Conservation (phyloP, 2,888 invertebrate species). For the Sarcophaga subvicina region DNA sequence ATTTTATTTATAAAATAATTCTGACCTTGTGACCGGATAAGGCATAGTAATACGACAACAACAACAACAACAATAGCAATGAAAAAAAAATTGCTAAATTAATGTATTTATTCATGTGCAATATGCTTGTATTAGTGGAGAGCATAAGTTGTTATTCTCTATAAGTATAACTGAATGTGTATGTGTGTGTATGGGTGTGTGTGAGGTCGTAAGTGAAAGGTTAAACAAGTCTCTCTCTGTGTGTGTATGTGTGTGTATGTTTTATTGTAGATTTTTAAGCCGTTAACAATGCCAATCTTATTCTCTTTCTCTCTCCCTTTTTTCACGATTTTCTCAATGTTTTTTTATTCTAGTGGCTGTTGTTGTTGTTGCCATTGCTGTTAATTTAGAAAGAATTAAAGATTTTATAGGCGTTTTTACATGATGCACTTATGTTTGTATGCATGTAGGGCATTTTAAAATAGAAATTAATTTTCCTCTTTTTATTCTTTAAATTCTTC, state of each 20-base stretch:
- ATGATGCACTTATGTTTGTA: too few relatives aligned
- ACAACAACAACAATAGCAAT: background rate
- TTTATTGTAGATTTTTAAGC: conserved; percentile 17
- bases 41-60: background rate
- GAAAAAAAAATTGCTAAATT: too few relatives aligned
- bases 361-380: background rate
- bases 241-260: background rate
- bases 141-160: too few relatives aligned
- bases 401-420: too few relatives aligned
- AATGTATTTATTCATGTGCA: too few relatives aligned
- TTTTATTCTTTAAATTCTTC: too few relatives aligned
- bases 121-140: too few relatives aligned
- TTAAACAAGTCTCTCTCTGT: background rate
- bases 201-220: background rate
- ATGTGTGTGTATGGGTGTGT: background rate
- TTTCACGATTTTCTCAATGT: background rate
- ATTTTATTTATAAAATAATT: background rate
- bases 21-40: conserved; percentile 23
- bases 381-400: too few relatives aligned
- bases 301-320: background rate
- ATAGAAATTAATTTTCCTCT: too few relatives aligned
- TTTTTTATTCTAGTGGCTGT: background rate
- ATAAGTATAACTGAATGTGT: background rate
- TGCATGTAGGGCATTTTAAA: too few relatives aligned
- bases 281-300: conserved; percentile 10